Percentiles rank a stretch among this genome's conserved stretches.
These are phyloP conservation scores for Dreissena polymorpha DNA, from an alignment of 1,140 invertebrate genomes.

Conservation along the genomic window DNA sequence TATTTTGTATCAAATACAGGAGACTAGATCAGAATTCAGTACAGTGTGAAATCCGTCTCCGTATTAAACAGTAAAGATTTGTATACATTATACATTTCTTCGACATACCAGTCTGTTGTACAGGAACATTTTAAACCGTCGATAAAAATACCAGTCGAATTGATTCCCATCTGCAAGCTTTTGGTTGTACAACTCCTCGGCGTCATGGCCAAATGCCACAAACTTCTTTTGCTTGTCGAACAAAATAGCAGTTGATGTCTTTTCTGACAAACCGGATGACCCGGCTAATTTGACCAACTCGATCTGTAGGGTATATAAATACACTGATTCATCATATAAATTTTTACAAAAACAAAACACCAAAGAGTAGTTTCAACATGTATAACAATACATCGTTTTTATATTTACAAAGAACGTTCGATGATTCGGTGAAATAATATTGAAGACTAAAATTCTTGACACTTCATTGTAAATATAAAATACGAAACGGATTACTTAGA, in stretches of 20 bases:
- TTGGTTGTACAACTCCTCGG: conserved; percentile 23
- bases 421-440: not conserved
- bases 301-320: not conserved
- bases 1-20: not conserved
- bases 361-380: not conserved
- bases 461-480: no score
- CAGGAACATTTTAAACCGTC: conserved; percentile 35
- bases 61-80: not conserved
- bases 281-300: not conserved
- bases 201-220: conserved; percentile 34
- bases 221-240: conserved; percentile 21
- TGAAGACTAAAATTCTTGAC: no score
- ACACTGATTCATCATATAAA: not conserved
- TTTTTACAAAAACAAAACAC: no score
- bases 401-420: not conserved
- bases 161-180: not conserved
- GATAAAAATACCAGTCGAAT: conserved; percentile 29
- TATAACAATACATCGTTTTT: not conserved
- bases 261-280: not conserved
- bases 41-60: not conserved
- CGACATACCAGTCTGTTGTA: conserved; percentile 11
- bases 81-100: not conserved
- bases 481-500: no score
- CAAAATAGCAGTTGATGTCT: conserved; percentile 33
- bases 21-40: not conserved